Conservation (phyloP, 2,797 vertebrate species). For the Arrhamphus sclerolepis region DNA sequence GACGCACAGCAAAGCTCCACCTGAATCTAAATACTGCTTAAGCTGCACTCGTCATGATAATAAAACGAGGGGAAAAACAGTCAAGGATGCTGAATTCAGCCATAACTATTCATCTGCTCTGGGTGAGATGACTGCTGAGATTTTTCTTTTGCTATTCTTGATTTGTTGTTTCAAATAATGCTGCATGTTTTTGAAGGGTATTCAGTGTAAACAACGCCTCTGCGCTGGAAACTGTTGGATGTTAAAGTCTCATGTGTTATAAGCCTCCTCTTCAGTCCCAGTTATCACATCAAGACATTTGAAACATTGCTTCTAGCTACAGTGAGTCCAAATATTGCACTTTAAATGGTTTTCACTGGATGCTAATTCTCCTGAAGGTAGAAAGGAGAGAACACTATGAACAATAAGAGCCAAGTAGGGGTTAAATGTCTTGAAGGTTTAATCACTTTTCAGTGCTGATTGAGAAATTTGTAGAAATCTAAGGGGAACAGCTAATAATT, state of each 20-base stretch:
- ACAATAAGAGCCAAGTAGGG: not conserved
- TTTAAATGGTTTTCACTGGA: not conserved
- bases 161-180: not conserved
- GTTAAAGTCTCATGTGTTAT: no score
- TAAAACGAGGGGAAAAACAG: slow-evolving; percentile 26
- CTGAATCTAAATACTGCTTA: slow-evolving; percentile 30
- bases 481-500: not conserved
- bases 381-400: not conserved
- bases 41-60: slow-evolving; percentile 15
- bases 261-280: no score
- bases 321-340: not conserved
- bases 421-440: not conserved
- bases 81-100: slow-evolving; percentile 30
- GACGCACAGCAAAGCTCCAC: slow-evolving; percentile 16
- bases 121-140: slow-evolving; percentile 14
- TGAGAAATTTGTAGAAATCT: not conserved
- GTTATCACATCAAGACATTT: no score
- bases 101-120: slow-evolving; percentile 17
- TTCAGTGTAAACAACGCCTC: no score
- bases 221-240: not conserved
- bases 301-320: no score
- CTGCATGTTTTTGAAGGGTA: no score
- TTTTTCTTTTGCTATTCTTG: no score
- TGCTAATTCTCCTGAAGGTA: slow-evolving; percentile 5
- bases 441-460: not conserved